Conservation (phyloP, 2,888 invertebrate genomes). For the Philereme transversata region DNA sequence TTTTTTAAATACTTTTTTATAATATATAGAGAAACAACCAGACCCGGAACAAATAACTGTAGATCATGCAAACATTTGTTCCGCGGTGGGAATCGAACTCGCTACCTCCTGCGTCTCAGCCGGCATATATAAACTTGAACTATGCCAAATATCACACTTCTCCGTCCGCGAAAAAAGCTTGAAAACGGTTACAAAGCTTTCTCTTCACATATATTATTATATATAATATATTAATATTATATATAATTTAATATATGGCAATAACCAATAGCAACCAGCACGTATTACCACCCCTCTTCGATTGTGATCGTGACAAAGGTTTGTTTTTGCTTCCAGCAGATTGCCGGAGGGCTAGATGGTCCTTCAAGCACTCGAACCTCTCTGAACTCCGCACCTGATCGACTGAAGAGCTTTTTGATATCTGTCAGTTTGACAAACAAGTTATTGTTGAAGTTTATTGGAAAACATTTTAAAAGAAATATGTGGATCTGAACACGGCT, state of each 20-base stretch:
- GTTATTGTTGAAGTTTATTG: conserved; percentile 2
- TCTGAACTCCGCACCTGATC: conserved; percentile 39
- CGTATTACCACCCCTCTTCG: conserved; percentile 39
- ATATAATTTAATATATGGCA: background rate
- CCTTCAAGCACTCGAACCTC: conserved; percentile 44
- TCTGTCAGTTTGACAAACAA: conserved; percentile 37
- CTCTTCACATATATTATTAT: background rate
- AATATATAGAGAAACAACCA: too few species aligned
- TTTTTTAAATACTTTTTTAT: too few species aligned
- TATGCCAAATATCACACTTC: too few species aligned
- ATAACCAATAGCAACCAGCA: conserved; percentile 22
- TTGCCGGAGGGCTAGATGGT: conserved; percentile 52
- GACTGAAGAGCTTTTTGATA: conserved; percentile 46
- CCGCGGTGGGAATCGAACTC: too few species aligned
- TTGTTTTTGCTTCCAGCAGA: conserved; percentile 74
- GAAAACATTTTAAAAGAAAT: conserved; percentile 7
- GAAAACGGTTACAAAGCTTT: background rate
- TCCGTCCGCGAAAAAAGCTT: too few species aligned
- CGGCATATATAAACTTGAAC: too few species aligned
- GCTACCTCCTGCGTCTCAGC: too few species aligned
- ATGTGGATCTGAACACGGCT: too few species aligned
- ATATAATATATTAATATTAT: background rate
- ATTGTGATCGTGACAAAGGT: conserved; percentile 52
- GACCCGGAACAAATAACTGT: too few species aligned
- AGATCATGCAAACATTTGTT: too few species aligned